Base-by-base conservation (phyloP, 2,797 vertebrate species). In the Remorina albescens region DNA sequence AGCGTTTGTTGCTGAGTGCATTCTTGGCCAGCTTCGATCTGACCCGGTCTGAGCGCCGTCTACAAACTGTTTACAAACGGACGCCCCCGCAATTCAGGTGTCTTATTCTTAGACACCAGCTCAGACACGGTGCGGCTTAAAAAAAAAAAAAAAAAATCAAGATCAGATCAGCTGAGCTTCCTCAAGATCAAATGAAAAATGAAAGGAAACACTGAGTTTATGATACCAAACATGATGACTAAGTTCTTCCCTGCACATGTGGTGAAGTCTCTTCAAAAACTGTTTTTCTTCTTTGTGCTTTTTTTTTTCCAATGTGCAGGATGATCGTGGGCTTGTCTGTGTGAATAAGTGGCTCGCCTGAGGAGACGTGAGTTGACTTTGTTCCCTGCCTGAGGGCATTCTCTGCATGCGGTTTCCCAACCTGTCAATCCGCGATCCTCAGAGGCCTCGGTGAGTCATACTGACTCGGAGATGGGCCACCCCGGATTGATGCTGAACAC, bases 381-480 rank as follows among this genome's bases (percentile, higher is more conserved):
- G 80, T 85, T 83, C 77, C 82, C 57, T 36, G 79, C 85, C 83
- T 37, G 37, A 51, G 89, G 89, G 81, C 89, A 81, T 89, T 76
- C 58, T 67, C 74, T 77, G 82, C 39, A 78, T 82, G 91, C 34
- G 78, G 83, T 89, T 88, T 86, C 74, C 79, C 65, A 94, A 93
- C 91, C 91, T 86, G 91, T 92, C 91, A 80, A 89, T 80, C 89
- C 21, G 49, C 89, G 92, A 92, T 93, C 92, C 91, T 78, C 67
- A 37, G 67, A 87, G 83, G 87, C 78, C 78, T 64, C 0, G 57
- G 74, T 91, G 91, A 92, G 83, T 92, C 91, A 92, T 67, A 26
- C 46, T 19, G 72, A 84, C 83, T 81, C 54, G 47, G 72, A 81
- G 81, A 87, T 53, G 81, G 88, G 84, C 83, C 89, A 78, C 81